Conservation (phyloP, 92 coral and sea anemone species). For the Porites lobata region DNA sequence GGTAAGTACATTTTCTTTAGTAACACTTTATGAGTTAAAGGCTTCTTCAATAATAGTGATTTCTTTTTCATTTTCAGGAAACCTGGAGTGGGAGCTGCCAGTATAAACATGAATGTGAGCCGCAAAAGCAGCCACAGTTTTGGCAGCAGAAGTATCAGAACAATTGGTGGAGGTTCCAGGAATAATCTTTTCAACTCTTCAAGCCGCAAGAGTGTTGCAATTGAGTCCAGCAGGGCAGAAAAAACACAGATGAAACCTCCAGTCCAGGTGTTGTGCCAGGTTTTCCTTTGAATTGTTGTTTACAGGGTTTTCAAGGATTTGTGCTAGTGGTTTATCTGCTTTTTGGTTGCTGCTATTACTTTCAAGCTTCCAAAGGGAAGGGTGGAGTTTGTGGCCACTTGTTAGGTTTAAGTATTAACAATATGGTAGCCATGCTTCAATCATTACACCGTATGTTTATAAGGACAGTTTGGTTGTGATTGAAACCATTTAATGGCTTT, state of each 20-base stretch:
- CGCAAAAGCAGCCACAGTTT: conserved; percentile 99
- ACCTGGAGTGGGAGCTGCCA: conserved; percentile 45
- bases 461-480: too few species aligned
- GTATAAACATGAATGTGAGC: conserved; percentile 77
- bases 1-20: too few species aligned
- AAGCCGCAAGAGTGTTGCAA: conserved; percentile 90
- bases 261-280: conserved; percentile 76
- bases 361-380: too few species aligned
- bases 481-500: too few species aligned
- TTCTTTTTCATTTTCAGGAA: conserved; percentile 58
- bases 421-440: too few species aligned
- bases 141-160: conserved; percentile 85
- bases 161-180: conserved; percentile 88
- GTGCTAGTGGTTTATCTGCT: too few species aligned
- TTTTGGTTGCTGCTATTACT: too few species aligned
- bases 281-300: too few species aligned
- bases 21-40: neutral
- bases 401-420: too few species aligned
- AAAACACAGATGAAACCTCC: conserved; percentile 86
- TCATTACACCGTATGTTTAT: too few species aligned
- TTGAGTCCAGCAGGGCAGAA: conserved; percentile 84
- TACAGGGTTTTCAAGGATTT: too few species aligned
- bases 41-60: neutral
- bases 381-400: too few species aligned
- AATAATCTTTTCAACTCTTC: conserved; percentile 89